phyloP scores from a whole-genome alignment of 2,797 vertebrate species.

The Pagetopsis macropterus region DNA sequence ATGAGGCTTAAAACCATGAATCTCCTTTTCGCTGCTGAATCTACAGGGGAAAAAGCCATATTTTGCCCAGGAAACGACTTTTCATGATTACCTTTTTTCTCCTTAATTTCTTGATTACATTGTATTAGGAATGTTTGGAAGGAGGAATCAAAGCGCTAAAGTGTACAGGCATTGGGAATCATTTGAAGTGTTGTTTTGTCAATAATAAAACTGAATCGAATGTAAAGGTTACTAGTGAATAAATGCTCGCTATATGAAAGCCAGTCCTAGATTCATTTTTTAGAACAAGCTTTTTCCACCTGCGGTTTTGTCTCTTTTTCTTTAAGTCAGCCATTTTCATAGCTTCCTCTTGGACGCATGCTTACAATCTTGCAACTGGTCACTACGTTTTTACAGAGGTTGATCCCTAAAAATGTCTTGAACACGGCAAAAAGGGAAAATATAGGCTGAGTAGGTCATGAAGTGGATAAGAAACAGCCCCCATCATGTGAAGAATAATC shows the following conservation, averaged over 20 bases:
- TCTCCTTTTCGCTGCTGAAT: slow-evolving; percentile 5
- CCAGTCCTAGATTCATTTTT: too few relatives aligned
- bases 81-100: background rate
- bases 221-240: too few relatives aligned
- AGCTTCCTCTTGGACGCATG: too few relatives aligned
- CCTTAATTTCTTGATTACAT: background rate
- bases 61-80: background rate
- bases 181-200: background rate
- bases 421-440: too few relatives aligned
- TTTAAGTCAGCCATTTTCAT: too few relatives aligned
- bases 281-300: too few relatives aligned
- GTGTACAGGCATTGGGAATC: background rate
- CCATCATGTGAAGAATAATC: background rate
- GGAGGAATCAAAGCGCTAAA: background rate
- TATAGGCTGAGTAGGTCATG: too few relatives aligned
- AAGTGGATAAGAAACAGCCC: background rate
- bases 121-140: background rate
- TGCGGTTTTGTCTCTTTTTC: too few relatives aligned
- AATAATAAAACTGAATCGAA: background rate
- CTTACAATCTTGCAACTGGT: too few relatives aligned
- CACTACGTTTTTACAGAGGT: too few relatives aligned
- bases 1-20: background rate
- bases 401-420: too few relatives aligned
- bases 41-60: background rate
- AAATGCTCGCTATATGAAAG: too few relatives aligned